Conservation (phyloP, 1,140 invertebrate species). For the Cylas formicarius region DNA sequence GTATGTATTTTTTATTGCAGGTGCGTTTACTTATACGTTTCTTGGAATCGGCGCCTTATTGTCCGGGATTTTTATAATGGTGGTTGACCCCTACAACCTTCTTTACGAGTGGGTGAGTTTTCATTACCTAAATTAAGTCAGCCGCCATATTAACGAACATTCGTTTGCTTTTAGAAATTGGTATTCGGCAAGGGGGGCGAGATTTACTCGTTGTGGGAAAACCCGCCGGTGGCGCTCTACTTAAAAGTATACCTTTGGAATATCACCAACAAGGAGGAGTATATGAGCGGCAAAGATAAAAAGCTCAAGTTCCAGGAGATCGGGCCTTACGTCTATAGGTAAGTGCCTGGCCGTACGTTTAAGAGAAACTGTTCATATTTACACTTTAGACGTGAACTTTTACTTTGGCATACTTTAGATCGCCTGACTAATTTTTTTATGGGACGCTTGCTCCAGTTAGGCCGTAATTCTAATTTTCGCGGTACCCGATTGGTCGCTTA, state of each 20-base stretch:
- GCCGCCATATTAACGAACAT: background rate
- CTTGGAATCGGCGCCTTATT: constrained; percentile 56
- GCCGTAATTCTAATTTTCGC: too few relatives aligned
- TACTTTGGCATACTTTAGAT: too few relatives aligned
- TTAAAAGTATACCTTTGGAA: constrained; percentile 84
- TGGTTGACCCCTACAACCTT: constrained; percentile 62
- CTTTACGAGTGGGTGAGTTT: constrained; percentile 58
- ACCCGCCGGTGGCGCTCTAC: constrained; percentile 75
- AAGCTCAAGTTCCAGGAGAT: constrained; percentile 71
- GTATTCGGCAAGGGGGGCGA: constrained; percentile 63
- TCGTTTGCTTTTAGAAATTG: constrained; percentile 54
- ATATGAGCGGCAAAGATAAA: constrained; percentile 58
- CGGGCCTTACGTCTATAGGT: constrained; percentile 90
- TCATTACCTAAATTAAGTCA: constrained; percentile 17
- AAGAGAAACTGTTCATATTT: background rate
- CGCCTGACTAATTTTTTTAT: too few relatives aligned
- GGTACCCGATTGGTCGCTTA: too few relatives aligned
- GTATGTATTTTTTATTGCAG: constrained; percentile 47
- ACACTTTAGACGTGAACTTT: too few relatives aligned
- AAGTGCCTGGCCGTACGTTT: constrained; percentile 25
- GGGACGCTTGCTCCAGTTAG: too few relatives aligned
- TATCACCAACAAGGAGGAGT: constrained; percentile 76
- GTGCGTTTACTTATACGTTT: constrained; percentile 57
- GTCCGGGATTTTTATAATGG: constrained; percentile 51
- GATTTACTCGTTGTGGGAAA: constrained; percentile 77